Percentiles rank a stretch among this genome's conserved stretches.
Evolutionary conservation across 2,888 invertebrate species (phyloP).

Genomic region (Drepana falcataria): DNA sequence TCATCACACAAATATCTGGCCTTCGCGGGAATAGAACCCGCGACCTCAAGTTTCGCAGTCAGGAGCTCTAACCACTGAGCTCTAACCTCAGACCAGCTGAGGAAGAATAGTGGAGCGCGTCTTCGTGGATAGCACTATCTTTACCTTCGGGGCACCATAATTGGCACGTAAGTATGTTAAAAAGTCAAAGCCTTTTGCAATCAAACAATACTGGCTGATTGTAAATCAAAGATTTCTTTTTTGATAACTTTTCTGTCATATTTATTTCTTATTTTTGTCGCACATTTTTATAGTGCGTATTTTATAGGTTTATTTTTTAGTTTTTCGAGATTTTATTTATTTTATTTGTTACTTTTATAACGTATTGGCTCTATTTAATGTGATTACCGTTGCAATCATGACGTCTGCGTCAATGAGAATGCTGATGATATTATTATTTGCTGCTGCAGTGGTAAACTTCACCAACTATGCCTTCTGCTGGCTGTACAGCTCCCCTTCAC

Average conservation of each 20-base stretch:
- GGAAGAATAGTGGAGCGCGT: too few relatives aligned
- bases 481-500: constrained; percentile 9
- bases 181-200: not conserved
- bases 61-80: too few relatives aligned
- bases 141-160: too few relatives aligned
- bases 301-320: not conserved
- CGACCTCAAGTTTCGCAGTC: too few relatives aligned
- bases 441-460: constrained; percentile 17
- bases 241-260: not conserved
- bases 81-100: too few relatives aligned
- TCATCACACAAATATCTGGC: too few relatives aligned
- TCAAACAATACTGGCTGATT: constrained; percentile 9
- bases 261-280: not conserved
- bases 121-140: too few relatives aligned
- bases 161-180: too few relatives aligned
- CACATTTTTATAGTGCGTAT: not conserved
- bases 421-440: constrained; percentile 17
- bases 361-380: not conserved
- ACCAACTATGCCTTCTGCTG: constrained; percentile 22
- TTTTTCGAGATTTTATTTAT: not conserved
- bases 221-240: not conserved
- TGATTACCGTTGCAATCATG: constrained; percentile 2
- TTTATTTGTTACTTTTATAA: not conserved
- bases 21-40: too few relatives aligned
- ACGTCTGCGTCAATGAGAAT: constrained; percentile 15